A percentile compares a stretch with the other conserved stretches of the same genome.
These are phyloP conservation scores for Malurus splendens DNA, from an alignment of 2,797 vertebrate species.

Conservation along the genomic window DNA sequence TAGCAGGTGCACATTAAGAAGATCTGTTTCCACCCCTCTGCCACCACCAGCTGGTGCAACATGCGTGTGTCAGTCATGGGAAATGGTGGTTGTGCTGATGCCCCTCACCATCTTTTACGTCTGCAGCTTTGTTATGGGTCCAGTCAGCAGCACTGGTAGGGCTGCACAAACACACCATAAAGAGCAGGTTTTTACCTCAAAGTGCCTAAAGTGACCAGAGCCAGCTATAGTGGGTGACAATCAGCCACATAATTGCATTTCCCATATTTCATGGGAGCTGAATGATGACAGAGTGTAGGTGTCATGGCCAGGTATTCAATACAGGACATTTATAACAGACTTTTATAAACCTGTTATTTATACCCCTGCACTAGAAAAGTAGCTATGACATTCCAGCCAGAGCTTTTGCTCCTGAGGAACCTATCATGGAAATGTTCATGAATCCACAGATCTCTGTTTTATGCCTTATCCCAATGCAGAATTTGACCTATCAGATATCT, in stretches of 20 bases:
- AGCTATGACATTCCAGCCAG: neutral
- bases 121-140: neutral
- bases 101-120: neutral
- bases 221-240: neutral
- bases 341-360: neutral
- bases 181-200: neutral
- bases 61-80: neutral
- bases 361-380: neutral
- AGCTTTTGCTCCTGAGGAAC: neutral
- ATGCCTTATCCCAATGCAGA: neutral
- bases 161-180: neutral
- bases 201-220: neutral
- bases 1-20: slow-evolving; percentile 38
- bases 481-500: neutral
- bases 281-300: neutral
- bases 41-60: slow-evolving; percentile 46
- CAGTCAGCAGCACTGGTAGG: neutral
- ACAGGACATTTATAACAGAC: neutral
- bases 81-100: neutral
- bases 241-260: neutral
- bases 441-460: neutral
- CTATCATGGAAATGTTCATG: neutral
- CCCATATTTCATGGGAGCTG: neutral
- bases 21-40: slow-evolving; percentile 40
- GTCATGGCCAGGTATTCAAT: neutral